These are phyloP conservation scores for Brachyistius frenatus DNA, from an alignment of 2,113 vertebrate species.

Conservation along the genomic window DNA sequence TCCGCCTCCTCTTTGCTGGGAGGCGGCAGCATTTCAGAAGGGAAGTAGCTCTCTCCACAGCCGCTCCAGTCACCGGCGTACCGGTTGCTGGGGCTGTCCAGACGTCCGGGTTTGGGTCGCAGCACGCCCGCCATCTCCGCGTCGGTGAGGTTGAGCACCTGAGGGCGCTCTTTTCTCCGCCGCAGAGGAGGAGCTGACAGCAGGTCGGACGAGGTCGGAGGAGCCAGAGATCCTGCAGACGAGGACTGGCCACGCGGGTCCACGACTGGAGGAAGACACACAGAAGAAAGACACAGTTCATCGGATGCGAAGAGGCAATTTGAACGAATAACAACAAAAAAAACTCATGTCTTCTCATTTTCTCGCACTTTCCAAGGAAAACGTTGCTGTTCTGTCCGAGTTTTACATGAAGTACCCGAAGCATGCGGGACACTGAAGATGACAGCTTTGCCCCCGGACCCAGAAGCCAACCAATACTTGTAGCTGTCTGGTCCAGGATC, in stretches of 20 bases:
- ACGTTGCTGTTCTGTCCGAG: no score
- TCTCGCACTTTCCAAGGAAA: no score
- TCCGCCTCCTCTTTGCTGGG: constrained; percentile 85
- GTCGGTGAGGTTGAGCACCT: constrained; percentile 88
- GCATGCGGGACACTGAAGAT: no score
- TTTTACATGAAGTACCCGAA: no score
- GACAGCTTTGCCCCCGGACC: no score
- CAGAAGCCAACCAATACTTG: no score
- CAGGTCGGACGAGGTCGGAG: constrained; percentile 58
- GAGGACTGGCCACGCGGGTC: constrained; percentile 79
- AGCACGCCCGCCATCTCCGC: constrained; percentile 86
- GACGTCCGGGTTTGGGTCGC: constrained; percentile 87
- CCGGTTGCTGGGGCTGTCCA: constrained; percentile 98
- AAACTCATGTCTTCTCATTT: constrained; percentile 4
- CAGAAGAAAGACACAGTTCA: not conserved
- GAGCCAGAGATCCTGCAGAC: constrained; percentile 55
- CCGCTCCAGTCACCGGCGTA: constrained; percentile 98
- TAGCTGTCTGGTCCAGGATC: not conserved
- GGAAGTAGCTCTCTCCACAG: constrained; percentile 91
- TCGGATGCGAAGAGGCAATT: not conserved
- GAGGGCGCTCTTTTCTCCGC: constrained; percentile 91
- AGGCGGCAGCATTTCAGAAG: constrained; percentile 65
- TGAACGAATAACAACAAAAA: not conserved
- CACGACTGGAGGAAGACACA: constrained; percentile 83
- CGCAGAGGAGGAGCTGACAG: constrained; percentile 81